Evolutionary conservation across 2,797 vertebrate species (phyloP).

Genomic region (Zonotrichia albicollis): DNA sequence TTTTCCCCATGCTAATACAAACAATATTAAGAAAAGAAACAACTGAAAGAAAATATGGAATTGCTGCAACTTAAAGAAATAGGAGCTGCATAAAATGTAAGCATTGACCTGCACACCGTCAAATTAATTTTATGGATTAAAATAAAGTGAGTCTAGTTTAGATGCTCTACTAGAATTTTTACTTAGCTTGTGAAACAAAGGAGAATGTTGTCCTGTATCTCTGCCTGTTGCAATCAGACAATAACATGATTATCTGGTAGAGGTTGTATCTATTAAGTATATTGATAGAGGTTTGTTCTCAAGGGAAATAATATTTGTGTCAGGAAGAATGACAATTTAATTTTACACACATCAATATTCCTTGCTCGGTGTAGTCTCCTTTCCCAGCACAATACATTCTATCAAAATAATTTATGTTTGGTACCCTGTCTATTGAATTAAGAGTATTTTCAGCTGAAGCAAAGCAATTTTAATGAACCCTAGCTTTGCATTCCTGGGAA

Average conservation of each 20-base stretch:
- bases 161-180: neutral
- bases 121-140: neutral
- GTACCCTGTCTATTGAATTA: neutral
- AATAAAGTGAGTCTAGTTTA: neutral
- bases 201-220: neutral
- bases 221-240: neutral
- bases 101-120: fast-evolving
- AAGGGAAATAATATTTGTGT: conserved; percentile 17
- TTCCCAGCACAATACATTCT: neutral
- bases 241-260: neutral
- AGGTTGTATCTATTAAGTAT: neutral
- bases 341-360: conserved; percentile 37
- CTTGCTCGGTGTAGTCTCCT: neutral
- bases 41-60: neutral
- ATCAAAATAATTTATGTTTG: conserved; percentile 7
- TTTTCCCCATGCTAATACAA: neutral
- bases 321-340: conserved; percentile 16
- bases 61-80: neutral
- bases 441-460: neutral
- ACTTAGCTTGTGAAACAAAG: neutral
- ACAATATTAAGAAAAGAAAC: neutral
- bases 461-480: neutral
- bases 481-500: neutral
- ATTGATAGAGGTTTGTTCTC: neutral
- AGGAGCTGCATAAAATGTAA: neutral